Evolutionary conservation across 30 jellyfish, hydroid and myxozoan genomes (phyloP).

Genomic region (Cassiopea andromeda): DNA sequence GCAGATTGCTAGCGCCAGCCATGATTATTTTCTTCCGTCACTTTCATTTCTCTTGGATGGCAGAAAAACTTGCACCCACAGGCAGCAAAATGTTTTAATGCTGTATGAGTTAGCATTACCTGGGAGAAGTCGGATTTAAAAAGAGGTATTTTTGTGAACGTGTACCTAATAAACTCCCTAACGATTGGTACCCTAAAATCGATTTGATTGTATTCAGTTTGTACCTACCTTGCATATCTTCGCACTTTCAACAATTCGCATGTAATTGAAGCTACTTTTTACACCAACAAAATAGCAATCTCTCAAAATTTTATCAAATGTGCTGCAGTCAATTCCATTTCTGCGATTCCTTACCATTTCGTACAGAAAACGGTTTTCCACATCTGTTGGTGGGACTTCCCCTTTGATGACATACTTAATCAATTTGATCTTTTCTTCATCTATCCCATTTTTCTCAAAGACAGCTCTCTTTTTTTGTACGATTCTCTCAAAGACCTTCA

Average conservation of each 20-base stretch:
- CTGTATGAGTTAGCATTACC: too few species aligned
- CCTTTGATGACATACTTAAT: constrained; percentile 41
- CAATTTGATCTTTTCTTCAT: constrained; percentile 5
- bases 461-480: background rate
- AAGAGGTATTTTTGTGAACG: too few species aligned
- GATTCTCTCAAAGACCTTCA: constrained; percentile 31
- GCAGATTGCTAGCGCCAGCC: too few species aligned
- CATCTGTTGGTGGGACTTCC: constrained; percentile 10
- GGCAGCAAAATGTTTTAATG: too few species aligned
- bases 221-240: constrained; percentile 37
- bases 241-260: constrained; percentile 30
- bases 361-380: constrained; percentile 36
- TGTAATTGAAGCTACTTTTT: constrained; percentile 41
- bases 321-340: constrained; percentile 60
- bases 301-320: constrained; percentile 49
- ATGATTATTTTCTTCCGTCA: too few species aligned
- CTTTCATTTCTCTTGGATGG: too few species aligned
- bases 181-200: too few species aligned
- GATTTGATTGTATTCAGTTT: background rate
- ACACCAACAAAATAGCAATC: constrained; percentile 61
- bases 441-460: constrained; percentile 3
- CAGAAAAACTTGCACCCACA: too few species aligned
- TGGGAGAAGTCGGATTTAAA: too few species aligned
- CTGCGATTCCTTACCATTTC: constrained; percentile 58
- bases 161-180: too few species aligned